A percentile compares a stretch with the other conserved stretches of the same genome.
Evolutionary conservation across 2,797 vertebrate genomes (phyloP).

Genomic region (Steatocranus sp.): DNA sequence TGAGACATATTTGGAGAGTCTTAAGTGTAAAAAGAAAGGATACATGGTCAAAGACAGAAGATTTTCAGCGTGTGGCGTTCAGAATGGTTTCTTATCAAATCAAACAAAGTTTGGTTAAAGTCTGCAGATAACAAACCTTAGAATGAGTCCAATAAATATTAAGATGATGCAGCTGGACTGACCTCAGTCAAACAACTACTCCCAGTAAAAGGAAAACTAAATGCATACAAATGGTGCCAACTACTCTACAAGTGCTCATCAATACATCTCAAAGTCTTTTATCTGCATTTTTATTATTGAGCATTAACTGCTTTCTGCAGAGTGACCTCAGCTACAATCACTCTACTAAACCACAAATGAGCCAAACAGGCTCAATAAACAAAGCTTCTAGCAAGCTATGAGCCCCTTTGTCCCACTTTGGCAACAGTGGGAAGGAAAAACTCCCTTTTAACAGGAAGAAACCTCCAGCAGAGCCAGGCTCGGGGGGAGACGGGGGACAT

Average conservation of each 20-base stretch:
- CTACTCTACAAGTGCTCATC: neutral
- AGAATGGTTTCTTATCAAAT: neutral
- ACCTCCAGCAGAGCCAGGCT: neutral
- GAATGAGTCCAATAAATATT: neutral
- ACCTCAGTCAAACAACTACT: neutral
- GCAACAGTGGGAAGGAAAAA: neutral
- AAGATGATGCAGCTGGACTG: neutral
- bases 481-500: no score
- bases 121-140: neutral
- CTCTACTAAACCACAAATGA: neutral
- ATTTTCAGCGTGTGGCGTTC: neutral
- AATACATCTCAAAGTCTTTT: neutral
- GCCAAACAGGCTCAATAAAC: neutral
- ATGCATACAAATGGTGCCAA: neutral
- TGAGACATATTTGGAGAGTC: neutral
- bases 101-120: neutral
- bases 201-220: neutral
- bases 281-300: neutral
- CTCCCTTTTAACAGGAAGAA: neutral
- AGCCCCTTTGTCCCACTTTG: neutral
- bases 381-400: neutral
- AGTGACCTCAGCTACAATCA: constrained; percentile 1
- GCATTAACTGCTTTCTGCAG: neutral
- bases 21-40: neutral
- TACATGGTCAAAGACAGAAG: neutral